Base-by-base conservation (phyloP, 2,113 vertebrate species). In the Onychostoma macrolepis region DNA sequence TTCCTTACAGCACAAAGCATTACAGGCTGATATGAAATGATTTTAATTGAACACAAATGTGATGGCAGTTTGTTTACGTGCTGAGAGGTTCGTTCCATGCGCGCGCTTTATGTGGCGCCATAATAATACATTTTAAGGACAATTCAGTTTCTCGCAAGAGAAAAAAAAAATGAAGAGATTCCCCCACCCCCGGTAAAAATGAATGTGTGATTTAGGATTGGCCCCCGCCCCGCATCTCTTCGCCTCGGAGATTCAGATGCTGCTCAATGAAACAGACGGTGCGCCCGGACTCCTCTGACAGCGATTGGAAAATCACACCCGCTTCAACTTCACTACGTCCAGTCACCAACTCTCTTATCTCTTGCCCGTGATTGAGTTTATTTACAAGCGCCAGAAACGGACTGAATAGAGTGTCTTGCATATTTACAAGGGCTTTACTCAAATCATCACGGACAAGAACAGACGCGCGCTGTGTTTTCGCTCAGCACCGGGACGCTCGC, bases 211-310 rank as follows among this genome's bases (percentile, higher is more conserved):
- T 92, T 92, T 87, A 87, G 93, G 79, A 85, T 81, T 91, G 89
- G 93, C 94, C 93, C 80, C 85, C 92, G 91, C 93, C 93, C 93
- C 92, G 87, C 90, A 88, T 85, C 82, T 81, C 90, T 91, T 93
- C 94, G 93, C 94, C 87, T 38, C 93, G 94, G 94, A 94, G 92
- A 92, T 95, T 96, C 93, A 92, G 94, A 95, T 94, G 95, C 91
- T 96, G 94, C 95, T 94, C 94, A 94, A 94, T 94, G 93, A 93
- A 92, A 93, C 92, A 94, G 94, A 93, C 92, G 90, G 92, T 94
- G 94, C 93, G 93, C 93, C 93, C 93, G 94, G 94, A 95, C 94
- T 95, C 94, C 92, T 94, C 95, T 95, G 95, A 96, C 95, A 96
- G 74, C 81, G 33, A 95, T 95, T 96, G 95, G 95, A 93, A 94